Percentiles rank a stretch among this genome's conserved stretches.
phyloP scores from a whole-genome alignment of 2,113 vertebrate species.

The Talpa occidentalis region DNA sequence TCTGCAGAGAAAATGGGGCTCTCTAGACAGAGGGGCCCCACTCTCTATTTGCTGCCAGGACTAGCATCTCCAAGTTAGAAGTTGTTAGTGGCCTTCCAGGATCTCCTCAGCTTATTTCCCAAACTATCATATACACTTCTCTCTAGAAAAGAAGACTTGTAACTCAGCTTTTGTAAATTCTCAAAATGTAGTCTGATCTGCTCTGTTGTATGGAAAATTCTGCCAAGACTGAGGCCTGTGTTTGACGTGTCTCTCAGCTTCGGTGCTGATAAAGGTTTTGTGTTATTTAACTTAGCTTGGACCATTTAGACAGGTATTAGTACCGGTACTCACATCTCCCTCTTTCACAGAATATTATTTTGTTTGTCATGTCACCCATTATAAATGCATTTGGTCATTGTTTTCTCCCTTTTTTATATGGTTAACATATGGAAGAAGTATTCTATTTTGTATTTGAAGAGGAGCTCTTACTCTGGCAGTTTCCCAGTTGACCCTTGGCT shows the following conservation, averaged over 20 bases:
- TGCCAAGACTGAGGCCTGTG: not conserved
- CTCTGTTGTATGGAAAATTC: not conserved
- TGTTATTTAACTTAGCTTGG: not conserved
- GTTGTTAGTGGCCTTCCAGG: not conserved
- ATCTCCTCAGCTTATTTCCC: conserved; percentile 49
- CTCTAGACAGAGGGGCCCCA: not conserved
- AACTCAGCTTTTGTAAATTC: not conserved
- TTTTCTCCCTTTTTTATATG: not conserved
- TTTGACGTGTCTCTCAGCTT: not conserved
- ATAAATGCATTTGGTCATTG: not conserved
- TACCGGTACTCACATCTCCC: not conserved
- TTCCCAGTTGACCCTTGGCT: not conserved
- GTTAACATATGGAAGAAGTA: not conserved
- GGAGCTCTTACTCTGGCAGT: not conserved
- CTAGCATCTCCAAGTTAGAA: not conserved
- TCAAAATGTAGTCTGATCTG: conserved; percentile 1
- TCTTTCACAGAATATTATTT: not conserved
- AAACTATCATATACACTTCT: not conserved
- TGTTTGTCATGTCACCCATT: not conserved
- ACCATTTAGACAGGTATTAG: not conserved
- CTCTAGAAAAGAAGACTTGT: conserved; percentile 13
- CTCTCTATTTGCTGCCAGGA: not conserved
- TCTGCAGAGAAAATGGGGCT: not conserved
- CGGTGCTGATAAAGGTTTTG: not conserved
- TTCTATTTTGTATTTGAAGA: not conserved